Base-by-base conservation (phyloP, 2,888 invertebrate genomes). In the Caenorhabditis panamensis region DNA sequence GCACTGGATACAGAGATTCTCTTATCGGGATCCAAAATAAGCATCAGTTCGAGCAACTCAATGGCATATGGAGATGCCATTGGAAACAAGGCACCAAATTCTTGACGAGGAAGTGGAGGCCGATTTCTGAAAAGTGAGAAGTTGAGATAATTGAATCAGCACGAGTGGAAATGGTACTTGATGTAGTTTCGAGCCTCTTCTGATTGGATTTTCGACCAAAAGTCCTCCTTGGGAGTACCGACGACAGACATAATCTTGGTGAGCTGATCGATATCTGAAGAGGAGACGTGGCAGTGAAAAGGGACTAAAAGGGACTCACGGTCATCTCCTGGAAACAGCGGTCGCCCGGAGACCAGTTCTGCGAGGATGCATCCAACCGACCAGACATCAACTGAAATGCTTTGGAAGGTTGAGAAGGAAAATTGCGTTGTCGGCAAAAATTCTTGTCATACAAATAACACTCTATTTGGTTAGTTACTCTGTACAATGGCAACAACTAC, bases 51-150 rank as follows among this genome's bases (percentile, higher is more conserved):
- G 59, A 99, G 94, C 88, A 99, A 94, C 93, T 98, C 97, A 84
- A 99, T 96, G 68, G 98, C 98, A 93, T 98, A 97, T 92, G 96
- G 96, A 84, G 96, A 96, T 89, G 97, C 97, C 92, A 97, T 96
- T 86, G 94, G 94, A 92, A 98, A 97, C 75, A 83, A 22, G 8
- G 56, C 94, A 87, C 94, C 56, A 62, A 87, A 86, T 56, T 84
- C 67, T 47, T 82, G 72, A 16, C 86, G 80, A n/a, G 82, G 78
- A 77, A 86, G 77, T 28, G 79, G 79, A 16, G 87, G 82, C 5
- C 85, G 80, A 66, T 86, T 87, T 58, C 86, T 86, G 64, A 47
- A 59, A 24, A 28, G 5, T 16, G 22, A 53, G 24, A 20, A 18
- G 41, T 5, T 6, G 22, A 11, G 20, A 62, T 44, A 61, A 37